Evolutionary conservation across 2,113 vertebrate genomes (phyloP).

Genomic region (Coturnix japonica): DNA sequence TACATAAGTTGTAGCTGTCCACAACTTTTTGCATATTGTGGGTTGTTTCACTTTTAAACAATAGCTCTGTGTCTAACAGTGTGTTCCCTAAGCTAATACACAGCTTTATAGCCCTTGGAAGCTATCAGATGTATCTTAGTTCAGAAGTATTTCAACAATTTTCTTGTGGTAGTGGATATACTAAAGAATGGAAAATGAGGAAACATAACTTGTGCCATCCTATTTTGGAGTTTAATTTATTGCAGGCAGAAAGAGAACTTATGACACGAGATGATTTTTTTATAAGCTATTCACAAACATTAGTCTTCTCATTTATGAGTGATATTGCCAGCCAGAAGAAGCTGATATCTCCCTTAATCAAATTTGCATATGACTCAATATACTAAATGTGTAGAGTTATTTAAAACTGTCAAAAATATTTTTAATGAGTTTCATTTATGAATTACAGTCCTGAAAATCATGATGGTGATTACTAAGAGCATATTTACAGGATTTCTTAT

Average conservation of each 20-base stretch:
- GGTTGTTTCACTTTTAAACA: constrained; percentile 16
- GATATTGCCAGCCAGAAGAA: neutral
- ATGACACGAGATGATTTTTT: neutral
- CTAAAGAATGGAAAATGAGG: neutral
- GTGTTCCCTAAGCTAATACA: neutral
- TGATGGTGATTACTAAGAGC: neutral
- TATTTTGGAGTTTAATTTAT: neutral
- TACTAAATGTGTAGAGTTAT: neutral
- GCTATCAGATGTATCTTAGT: neutral
- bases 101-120: constrained; percentile 1
- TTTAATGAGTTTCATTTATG: neutral
- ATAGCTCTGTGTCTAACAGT: neutral
- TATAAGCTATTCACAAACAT: neutral
- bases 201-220: neutral
- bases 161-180: neutral
- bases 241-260: neutral
- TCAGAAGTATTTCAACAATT: neutral
- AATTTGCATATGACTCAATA: neutral
- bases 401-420: neutral
- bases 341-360: neutral
- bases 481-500: neutral
- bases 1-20: neutral
- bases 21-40: neutral
- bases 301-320: neutral
- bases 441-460: neutral